Percentiles rank a stretch among this genome's conserved stretches.
These are phyloP conservation scores for Denticeps clupeoides DNA, from an alignment of 2,797 vertebrate genomes.

Conservation along the genomic window DNA sequence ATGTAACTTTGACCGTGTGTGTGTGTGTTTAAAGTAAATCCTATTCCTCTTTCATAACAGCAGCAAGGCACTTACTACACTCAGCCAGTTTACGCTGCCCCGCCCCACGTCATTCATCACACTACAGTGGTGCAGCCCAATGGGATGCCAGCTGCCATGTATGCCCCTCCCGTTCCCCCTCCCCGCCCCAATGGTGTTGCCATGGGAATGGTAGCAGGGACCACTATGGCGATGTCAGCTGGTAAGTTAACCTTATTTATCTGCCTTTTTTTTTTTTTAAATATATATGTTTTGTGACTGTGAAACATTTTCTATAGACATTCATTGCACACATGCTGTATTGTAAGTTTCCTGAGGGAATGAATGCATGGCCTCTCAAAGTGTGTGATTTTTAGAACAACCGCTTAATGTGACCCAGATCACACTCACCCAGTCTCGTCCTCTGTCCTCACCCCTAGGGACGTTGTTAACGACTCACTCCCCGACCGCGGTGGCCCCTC, in stretches of 20 bases:
- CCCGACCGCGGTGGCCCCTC: constrained; percentile 79
- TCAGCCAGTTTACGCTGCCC: constrained; percentile 91
- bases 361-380: too few relatives aligned
- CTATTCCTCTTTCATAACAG: constrained; percentile 34
- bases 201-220: constrained; percentile 97
- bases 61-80: constrained; percentile 95
- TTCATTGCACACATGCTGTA: background rate
- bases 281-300: too few relatives aligned
- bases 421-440: constrained; percentile 14
- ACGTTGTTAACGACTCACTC: constrained; percentile 93
- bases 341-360: too few relatives aligned
- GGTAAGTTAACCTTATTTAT: too few relatives aligned
- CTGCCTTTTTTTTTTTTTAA: background rate
- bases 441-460: constrained; percentile 66
- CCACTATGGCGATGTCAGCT: constrained; percentile 98
- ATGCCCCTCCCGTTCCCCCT: constrained; percentile 71
- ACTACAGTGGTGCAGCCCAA: constrained; percentile 98
- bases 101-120: constrained; percentile 96
- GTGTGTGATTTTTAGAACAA: too few relatives aligned
- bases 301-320: too few relatives aligned
- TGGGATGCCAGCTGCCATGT: constrained; percentile 92
- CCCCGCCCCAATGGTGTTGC: constrained; percentile 75
- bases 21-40: background rate
- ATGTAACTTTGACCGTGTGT: background rate
- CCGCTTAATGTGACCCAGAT: too few relatives aligned